Conservation (phyloP, 2,888 invertebrate species). For the Netelia melanura region DNA sequence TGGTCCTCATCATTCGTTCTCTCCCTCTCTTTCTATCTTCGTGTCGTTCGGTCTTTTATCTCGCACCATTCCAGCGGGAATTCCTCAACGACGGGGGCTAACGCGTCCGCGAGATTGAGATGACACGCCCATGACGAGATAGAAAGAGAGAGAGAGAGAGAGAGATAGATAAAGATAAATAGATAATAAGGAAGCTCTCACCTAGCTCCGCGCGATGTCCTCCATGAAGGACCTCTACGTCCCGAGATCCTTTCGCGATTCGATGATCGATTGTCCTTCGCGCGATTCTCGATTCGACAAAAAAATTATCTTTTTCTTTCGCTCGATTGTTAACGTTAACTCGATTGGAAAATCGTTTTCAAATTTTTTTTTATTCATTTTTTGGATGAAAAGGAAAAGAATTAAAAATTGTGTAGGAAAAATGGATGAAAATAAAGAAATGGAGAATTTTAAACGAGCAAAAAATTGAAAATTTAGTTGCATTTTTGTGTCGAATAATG, state of each 20-base stretch:
- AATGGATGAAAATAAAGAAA: too few relatives aligned
- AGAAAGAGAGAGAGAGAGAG: conserved; percentile 28
- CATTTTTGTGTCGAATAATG: too few relatives aligned
- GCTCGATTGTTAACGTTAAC: too few relatives aligned
- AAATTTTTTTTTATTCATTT: too few relatives aligned
- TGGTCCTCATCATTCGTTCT: conserved; percentile 23
- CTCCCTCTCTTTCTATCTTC: conserved; percentile 15
- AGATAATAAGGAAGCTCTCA: conserved; percentile 64
- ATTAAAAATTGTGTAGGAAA: too few relatives aligned
- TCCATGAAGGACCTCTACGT: conserved; percentile 17
- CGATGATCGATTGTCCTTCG: conserved; percentile 61
- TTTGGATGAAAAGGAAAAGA: too few relatives aligned
- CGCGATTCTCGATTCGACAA: conserved; percentile 49
- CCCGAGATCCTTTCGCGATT: conserved; percentile 63
- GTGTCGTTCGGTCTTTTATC: conserved; percentile 46
- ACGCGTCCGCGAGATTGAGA: conserved; percentile 69
- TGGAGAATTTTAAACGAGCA: too few relatives aligned
- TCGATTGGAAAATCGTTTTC: too few relatives aligned
- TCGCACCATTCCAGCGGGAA: conserved; percentile 38
- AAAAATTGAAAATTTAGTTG: too few relatives aligned
- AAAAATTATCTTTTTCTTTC: conserved; percentile 23
- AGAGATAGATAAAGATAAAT: conserved; percentile 66
- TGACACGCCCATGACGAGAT: conserved; percentile 73
- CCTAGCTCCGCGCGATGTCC: neutral
- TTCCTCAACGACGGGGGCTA: conserved; percentile 62